Conservation (phyloP, 2,797 vertebrate species). For the Sebastes iracundus region DNA sequence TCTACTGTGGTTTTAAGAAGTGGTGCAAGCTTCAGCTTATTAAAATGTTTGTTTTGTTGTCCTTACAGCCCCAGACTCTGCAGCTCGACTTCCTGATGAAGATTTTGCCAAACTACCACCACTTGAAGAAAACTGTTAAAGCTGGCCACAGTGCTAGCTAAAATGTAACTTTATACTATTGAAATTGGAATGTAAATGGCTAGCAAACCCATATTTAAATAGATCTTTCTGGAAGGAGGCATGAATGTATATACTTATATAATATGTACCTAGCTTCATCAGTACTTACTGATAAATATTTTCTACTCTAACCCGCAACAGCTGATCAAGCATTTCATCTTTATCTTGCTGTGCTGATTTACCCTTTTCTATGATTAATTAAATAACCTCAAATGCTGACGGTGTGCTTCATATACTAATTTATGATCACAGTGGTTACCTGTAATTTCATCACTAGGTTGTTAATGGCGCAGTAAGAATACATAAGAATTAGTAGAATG, state of each 20-base stretch:
- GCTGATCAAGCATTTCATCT: slow-evolving; percentile 21
- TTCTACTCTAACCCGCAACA: slow-evolving; percentile 36
- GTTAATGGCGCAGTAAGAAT: neutral
- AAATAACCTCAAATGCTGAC: slow-evolving; percentile 26
- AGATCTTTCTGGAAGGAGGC: neutral
- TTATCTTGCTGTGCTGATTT: slow-evolving; percentile 13
- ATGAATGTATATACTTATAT: slow-evolving; percentile 60
- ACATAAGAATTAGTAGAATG: neutral
- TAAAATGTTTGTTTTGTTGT: slow-evolving; percentile 29
- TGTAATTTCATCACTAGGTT: neutral
- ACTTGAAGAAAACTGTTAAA: slow-evolving; percentile 95
- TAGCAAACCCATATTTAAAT: slow-evolving; percentile 22
- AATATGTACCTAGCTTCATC: slow-evolving; percentile 23
- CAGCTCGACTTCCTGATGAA: slow-evolving; percentile 99
- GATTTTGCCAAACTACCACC: slow-evolving; percentile 98
- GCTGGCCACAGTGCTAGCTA: slow-evolving; percentile 62
- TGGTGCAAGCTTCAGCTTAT: neutral
- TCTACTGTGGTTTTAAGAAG: neutral
- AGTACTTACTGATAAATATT: slow-evolving; percentile 35
- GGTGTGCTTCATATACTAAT: neutral
- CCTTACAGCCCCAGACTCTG: slow-evolving; percentile 92
- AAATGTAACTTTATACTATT: neutral
- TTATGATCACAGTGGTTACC: neutral
- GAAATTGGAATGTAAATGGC: slow-evolving; percentile 2
- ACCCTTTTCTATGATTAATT: slow-evolving; percentile 53